Conservation (phyloP, 2,113 vertebrate species). For the Ascaphus truei region DNA sequence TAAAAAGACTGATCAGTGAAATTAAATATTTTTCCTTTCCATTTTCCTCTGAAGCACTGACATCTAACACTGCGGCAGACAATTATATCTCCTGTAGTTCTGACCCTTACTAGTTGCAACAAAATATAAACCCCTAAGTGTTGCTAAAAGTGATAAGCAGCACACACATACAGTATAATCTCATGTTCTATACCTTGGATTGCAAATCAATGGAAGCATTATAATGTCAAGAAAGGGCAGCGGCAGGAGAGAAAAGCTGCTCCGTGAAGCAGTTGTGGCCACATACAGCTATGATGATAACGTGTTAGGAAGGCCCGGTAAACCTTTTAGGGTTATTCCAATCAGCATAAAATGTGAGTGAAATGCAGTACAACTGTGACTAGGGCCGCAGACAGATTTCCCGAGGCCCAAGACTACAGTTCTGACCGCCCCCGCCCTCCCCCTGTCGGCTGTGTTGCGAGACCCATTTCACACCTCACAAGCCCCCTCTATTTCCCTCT, state of each 20-base stretch:
- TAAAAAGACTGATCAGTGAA: background rate
- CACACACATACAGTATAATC: background rate
- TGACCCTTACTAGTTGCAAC: background rate
- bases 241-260: background rate
- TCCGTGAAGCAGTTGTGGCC: background rate
- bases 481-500: too few species aligned
- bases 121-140: background rate
- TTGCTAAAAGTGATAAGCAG: background rate
- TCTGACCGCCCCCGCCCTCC: too few species aligned
- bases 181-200: background rate
- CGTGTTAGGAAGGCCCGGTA: background rate
- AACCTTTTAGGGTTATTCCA: background rate
- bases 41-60: background rate
- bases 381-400: too few species aligned
- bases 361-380: background rate
- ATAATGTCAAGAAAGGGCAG: constrained; percentile 6
- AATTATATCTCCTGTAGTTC: background rate
- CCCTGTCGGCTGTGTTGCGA: too few species aligned
- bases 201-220: background rate
- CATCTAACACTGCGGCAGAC: background rate
- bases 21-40: background rate
- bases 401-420: too few species aligned
- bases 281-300: background rate
- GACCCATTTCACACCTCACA: too few species aligned
- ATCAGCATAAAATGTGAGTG: background rate